These are phyloP conservation scores for Dasypus novemcinctus DNA, from an alignment of 2,113 vertebrate genomes.

Conservation along the genomic window DNA sequence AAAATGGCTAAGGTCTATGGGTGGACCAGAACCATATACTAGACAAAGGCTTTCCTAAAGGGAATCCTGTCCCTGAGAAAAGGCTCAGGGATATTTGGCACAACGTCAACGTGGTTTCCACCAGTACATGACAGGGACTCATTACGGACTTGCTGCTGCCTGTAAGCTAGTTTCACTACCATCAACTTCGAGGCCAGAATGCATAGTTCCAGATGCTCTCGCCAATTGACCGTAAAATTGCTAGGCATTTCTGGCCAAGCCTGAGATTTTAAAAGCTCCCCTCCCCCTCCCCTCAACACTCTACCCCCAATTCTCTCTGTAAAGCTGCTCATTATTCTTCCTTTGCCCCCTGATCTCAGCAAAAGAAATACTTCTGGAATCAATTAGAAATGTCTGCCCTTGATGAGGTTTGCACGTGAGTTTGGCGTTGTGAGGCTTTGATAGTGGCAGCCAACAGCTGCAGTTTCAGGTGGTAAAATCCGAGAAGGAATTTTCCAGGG, in stretches of 20 bases:
- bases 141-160: constrained; percentile 82
- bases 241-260: constrained; percentile 89
- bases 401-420: constrained; percentile 98
- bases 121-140: constrained; percentile 83
- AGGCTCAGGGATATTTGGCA: constrained; percentile 75
- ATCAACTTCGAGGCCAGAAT: constrained; percentile 86
- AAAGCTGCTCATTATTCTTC: constrained; percentile 91
- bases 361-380: constrained; percentile 93
- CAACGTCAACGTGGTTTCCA: constrained; percentile 81
- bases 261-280: constrained; percentile 89
- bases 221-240: constrained; percentile 99
- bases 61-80: constrained; percentile 76
- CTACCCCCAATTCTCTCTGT: constrained; percentile 83
- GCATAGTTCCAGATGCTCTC: constrained; percentile 94
- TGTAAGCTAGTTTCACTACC: constrained; percentile 86
- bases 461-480: constrained; percentile 92
- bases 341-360: constrained; percentile 85
- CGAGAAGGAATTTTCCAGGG: constrained; percentile 84
- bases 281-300: constrained; percentile 79
- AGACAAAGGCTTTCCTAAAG: constrained; percentile 65
- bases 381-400: constrained; percentile 95
- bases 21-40: constrained; percentile 62
- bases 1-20: constrained; percentile 26
- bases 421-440: constrained; percentile 85
- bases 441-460: constrained; percentile 92